Percentiles rank a stretch among this genome's conserved stretches.
phyloP scores from a whole-genome alignment of 2,113 vertebrate species.

The Forbesichthys papilliferus region DNA sequence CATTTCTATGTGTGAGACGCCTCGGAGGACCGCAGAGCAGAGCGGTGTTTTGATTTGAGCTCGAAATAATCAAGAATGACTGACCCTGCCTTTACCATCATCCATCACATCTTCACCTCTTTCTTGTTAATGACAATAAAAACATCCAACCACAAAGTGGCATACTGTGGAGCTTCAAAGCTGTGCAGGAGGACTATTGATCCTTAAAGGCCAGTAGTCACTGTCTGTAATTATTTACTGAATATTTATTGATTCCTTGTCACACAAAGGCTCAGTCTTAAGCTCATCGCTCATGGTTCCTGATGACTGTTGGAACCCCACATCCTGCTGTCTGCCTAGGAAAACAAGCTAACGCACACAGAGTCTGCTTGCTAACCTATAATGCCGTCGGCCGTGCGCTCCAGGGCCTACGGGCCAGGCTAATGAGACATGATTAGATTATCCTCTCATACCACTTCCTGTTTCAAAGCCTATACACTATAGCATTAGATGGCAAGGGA shows the following conservation, averaged over 20 bases:
- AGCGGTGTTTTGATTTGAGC: too few relatives aligned
- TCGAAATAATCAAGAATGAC: too few relatives aligned
- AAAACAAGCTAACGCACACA: constrained; percentile 56
- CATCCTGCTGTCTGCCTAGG: constrained; percentile 32
- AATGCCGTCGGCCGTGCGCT: constrained; percentile 29
- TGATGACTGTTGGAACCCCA: constrained; percentile 52
- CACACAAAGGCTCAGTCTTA: constrained; percentile 13
- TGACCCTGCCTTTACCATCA: background rate
- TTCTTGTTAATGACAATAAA: constrained; percentile 37
- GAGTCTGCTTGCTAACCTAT: constrained; percentile 40
- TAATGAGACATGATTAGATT: constrained; percentile 53
- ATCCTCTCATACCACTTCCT: constrained; percentile 42
- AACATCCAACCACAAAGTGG: background rate
- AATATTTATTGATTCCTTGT: background rate
- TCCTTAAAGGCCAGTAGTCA: background rate
- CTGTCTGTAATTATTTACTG: background rate
- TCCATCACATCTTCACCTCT: background rate
- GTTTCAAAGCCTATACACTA: constrained; percentile 11
- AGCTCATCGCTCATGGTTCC: constrained; percentile 52
- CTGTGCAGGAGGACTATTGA: too few relatives aligned
- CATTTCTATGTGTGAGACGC: too few relatives aligned
- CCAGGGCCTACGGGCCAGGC: constrained; percentile 16
- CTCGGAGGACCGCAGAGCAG: too few relatives aligned
- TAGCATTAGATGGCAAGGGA: constrained; percentile 27
- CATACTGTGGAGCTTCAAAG: too few relatives aligned